phyloP scores from a whole-genome alignment of 2,797 vertebrate genomes.

The Sitta carolinensis region DNA sequence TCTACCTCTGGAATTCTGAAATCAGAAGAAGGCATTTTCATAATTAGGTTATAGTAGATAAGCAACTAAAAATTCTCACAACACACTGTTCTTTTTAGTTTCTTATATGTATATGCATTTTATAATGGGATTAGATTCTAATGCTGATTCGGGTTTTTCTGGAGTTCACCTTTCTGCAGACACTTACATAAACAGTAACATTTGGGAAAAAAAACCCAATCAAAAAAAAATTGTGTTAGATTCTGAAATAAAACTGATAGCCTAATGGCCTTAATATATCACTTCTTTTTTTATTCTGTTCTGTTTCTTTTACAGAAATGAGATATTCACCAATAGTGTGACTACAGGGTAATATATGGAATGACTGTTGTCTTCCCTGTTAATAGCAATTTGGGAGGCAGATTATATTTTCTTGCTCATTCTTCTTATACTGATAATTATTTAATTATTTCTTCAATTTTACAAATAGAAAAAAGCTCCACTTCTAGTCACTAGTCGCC shows the following conservation, averaged over 20 bases:
- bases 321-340: neutral
- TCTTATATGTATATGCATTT: neutral
- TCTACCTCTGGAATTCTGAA: neutral
- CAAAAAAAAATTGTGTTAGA: neutral
- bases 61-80: neutral
- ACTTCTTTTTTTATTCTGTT: neutral
- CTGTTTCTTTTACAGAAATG: neutral
- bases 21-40: neutral
- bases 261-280: neutral
- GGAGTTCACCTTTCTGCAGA: neutral
- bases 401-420: neutral
- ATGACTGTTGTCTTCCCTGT: neutral
- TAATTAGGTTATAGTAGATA: neutral
- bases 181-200: neutral
- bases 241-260: neutral
- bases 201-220: neutral
- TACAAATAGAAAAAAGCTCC: neutral
- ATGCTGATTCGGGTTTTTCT: neutral
- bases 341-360: neutral
- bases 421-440: neutral
- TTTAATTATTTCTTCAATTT: neutral
- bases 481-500: neutral
- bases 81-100: neutral
- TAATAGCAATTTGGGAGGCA: neutral
- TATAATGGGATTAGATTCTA: neutral